Evolutionary conservation across 2,888 invertebrate species (phyloP).

Genomic region (Oegoconia quadripuncta): DNA sequence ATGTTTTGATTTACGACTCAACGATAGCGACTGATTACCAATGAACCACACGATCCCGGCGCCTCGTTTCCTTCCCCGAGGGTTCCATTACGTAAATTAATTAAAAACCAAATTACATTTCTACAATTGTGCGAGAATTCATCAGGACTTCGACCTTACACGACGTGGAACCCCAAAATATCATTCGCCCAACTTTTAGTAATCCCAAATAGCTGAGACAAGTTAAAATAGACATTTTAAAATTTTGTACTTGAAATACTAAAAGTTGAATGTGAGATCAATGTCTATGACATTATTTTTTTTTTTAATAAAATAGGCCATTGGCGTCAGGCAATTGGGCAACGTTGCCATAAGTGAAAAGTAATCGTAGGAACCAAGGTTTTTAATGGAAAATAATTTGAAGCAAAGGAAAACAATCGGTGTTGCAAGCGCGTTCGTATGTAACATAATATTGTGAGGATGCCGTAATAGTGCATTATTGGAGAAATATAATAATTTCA

Average conservation of each 20-base stretch:
- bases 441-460: slow-evolving; percentile 34
- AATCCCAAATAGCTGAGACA: slow-evolving; percentile 19
- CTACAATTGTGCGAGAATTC: too few relatives aligned
- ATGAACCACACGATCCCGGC: too few relatives aligned
- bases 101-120: too few relatives aligned
- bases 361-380: slow-evolving; percentile 5
- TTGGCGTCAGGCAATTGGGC: slow-evolving; percentile 32
- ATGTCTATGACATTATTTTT: slow-evolving; percentile 28
- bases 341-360: slow-evolving; percentile 31
- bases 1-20: neutral
- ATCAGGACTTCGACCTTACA: too few relatives aligned
- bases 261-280: slow-evolving; percentile 37
- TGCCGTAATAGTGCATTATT: slow-evolving; percentile 21
- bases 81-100: slow-evolving; percentile 11
- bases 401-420: slow-evolving; percentile 1
- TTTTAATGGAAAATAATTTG: too few relatives aligned
- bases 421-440: slow-evolving; percentile 27
- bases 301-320: slow-evolving; percentile 32
- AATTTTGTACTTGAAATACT: slow-evolving; percentile 21
- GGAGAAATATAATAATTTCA: slow-evolving; percentile 22
- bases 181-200: slow-evolving; percentile 27
- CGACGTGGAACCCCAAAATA: slow-evolving; percentile 27
- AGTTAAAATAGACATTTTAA: slow-evolving; percentile 14
- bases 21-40: too few relatives aligned
- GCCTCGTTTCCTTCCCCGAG: slow-evolving; percentile 14